These are phyloP conservation scores for Vireo altiloquus DNA, from an alignment of 2,113 vertebrate genomes.

Conservation along the genomic window DNA sequence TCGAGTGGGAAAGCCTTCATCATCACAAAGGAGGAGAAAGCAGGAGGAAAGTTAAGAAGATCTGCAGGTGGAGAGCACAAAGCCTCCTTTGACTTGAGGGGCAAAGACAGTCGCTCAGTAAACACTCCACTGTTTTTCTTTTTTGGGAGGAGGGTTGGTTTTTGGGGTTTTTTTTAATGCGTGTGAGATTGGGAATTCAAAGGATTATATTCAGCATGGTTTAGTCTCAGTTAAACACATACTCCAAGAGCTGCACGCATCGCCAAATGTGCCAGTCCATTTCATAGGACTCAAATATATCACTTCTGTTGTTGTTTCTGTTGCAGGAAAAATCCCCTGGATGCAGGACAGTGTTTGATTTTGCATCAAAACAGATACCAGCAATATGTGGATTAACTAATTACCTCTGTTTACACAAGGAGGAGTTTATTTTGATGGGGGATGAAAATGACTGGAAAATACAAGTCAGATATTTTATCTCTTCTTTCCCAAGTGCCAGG, in stretches of 20 bases:
- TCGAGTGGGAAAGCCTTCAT: background rate
- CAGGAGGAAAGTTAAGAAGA: background rate
- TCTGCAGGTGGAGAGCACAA: constrained; percentile 46
- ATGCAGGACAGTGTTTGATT: background rate
- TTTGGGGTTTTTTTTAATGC: background rate
- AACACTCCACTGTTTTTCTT: background rate
- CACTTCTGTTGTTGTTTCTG: background rate
- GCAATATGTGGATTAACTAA: background rate
- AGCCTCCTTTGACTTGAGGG: background rate
- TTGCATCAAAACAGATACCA: background rate
- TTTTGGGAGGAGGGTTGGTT: background rate
- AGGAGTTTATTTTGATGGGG: background rate
- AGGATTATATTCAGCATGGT: background rate
- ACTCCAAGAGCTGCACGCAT: background rate
- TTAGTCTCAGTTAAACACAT: background rate
- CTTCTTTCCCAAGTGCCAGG: background rate
- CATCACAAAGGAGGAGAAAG: background rate
- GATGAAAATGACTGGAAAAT: background rate
- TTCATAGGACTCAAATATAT: background rate
- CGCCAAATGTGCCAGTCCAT: background rate
- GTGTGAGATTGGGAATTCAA: constrained; percentile 7
- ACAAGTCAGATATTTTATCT: background rate
- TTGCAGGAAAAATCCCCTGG: background rate
- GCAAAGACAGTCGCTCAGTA: constrained; percentile 8
- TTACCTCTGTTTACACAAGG: background rate